These are phyloP conservation scores for Prionailurus viverrinus DNA, from an alignment of 2,113 vertebrate genomes.

Conservation along the genomic window DNA sequence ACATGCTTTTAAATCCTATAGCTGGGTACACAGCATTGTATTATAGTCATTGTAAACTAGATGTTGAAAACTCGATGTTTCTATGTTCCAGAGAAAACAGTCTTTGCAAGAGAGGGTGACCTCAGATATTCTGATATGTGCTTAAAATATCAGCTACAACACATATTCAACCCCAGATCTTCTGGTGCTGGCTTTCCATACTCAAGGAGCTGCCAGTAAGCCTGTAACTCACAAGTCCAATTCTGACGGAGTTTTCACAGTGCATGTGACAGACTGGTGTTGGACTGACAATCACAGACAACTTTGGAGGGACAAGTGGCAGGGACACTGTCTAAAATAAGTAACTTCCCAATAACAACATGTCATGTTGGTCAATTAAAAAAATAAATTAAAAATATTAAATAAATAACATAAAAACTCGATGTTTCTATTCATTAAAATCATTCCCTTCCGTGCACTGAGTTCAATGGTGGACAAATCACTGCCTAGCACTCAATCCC, in stretches of 20 bases:
- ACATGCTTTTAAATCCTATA: not conserved
- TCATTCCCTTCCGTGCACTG: not conserved
- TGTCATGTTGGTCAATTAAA: not conserved
- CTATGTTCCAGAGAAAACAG: not conserved
- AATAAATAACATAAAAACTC: not conserved
- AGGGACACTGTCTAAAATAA: not conserved
- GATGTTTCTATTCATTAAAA: not conserved
- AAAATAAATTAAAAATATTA: too few relatives aligned
- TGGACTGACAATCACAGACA: not conserved
- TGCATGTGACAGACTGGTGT: not conserved
- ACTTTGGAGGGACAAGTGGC: not conserved
- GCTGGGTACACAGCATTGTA: not conserved
- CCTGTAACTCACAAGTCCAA: not conserved
- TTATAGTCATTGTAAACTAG: not conserved
- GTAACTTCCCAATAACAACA: not conserved
- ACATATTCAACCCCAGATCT: not conserved
- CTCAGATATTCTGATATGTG: not conserved
- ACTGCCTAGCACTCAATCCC: not conserved
- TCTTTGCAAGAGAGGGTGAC: not conserved
- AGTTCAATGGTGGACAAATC: not conserved
- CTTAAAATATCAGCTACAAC: not conserved
- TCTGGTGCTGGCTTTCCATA: not conserved
- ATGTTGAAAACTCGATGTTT: not conserved
- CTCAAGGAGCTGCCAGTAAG: not conserved
- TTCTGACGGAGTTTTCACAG: not conserved